Percentiles rank a stretch among this genome's conserved stretches.
phyloP scores from a whole-genome alignment of 2,888 invertebrate genomes.

The Thysanoteuthis rhombus region DNA sequence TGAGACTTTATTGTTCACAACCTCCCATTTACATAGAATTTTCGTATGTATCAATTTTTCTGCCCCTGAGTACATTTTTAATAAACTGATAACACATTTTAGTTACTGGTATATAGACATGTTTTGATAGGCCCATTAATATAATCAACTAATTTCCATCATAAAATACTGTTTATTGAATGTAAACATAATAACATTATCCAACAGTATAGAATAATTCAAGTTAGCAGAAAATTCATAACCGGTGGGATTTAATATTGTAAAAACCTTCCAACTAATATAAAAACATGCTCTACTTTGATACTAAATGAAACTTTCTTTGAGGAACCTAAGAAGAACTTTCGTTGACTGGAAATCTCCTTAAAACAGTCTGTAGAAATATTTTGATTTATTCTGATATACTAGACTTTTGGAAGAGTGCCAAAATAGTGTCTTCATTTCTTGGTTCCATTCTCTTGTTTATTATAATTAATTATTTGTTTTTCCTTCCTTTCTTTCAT shows the following conservation, averaged over 20 bases:
- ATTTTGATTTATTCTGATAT: background rate
- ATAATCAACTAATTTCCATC: too few species aligned
- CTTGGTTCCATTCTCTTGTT: background rate
- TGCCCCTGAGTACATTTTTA: too few species aligned
- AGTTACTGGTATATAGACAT: too few species aligned
- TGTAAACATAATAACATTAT: too few species aligned
- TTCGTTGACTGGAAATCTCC: background rate
- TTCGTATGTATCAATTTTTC: too few species aligned
- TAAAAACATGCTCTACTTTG: background rate
- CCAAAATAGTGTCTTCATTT: background rate
- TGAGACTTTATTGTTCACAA: too few species aligned
- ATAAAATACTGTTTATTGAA: too few species aligned
- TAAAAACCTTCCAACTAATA: background rate
- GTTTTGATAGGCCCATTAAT: too few species aligned
- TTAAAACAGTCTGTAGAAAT: background rate
- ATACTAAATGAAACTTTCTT: background rate
- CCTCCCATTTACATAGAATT: too few species aligned
- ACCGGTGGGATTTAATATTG: background rate
- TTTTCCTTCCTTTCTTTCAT: background rate
- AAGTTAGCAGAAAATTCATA: background rate
- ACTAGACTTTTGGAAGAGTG: background rate
- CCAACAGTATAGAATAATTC: too few species aligned
- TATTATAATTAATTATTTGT: constrained; percentile 12
- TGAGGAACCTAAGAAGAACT: background rate
- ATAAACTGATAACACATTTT: too few species aligned